Evolutionary conservation across 1,140 invertebrate species (phyloP).

Genomic region (Drosophila bipectinata): DNA sequence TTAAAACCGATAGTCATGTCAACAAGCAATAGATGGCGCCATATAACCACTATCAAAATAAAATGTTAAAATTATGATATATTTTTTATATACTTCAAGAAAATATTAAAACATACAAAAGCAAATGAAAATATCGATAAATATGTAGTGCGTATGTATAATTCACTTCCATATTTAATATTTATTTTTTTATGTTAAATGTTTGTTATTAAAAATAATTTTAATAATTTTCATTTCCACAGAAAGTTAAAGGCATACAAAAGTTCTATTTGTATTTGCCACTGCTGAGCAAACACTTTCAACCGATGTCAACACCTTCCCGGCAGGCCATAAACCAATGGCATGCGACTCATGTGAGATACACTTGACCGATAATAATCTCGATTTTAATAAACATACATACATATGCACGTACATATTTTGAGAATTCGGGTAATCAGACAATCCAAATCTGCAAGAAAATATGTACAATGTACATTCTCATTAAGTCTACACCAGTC

Average conservation of each 20-base stretch:
- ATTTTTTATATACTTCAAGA: neutral
- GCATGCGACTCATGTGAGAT: constrained; percentile 15
- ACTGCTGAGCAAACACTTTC: constrained; percentile 28
- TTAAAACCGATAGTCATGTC: neutral
- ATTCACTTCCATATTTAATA: neutral
- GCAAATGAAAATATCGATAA: too few relatives aligned
- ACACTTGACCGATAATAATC: constrained; percentile 36
- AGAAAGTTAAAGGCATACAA: constrained; percentile 6
- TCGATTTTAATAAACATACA: constrained; percentile 17
- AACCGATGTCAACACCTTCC: constrained; percentile 30
- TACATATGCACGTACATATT: neutral
- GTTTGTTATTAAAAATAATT: neutral
- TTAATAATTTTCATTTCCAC: neutral
- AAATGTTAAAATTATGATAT: neutral
- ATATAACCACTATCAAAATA: neutral
- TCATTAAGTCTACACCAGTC: neutral
- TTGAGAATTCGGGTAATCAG: neutral
- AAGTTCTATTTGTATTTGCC: constrained; percentile 18
- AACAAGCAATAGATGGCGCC: neutral
- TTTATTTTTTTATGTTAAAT: neutral
- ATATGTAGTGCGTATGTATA: too few relatives aligned
- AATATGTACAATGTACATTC: neutral
- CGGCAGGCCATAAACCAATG: constrained; percentile 12
- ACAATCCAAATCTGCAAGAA: neutral
- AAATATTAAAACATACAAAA: too few relatives aligned